Conservation (phyloP, 2,113 vertebrate genomes). For the Indicator indicator region DNA sequence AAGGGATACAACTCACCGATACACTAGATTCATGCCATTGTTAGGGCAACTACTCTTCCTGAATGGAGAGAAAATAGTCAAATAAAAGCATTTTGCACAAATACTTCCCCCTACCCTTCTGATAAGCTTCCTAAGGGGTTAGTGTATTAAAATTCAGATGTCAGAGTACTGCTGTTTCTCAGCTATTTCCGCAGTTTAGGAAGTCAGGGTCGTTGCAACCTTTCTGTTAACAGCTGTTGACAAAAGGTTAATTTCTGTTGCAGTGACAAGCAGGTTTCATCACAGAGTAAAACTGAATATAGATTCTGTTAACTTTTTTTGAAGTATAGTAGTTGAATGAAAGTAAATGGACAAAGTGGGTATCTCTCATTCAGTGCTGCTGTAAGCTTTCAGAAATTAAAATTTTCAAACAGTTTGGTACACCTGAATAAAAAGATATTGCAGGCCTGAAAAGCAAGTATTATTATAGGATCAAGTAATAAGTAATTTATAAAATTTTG, state of each 20-base stretch:
- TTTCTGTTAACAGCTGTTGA: conserved; percentile 7
- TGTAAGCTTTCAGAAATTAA: not conserved
- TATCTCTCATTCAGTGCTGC: not conserved
- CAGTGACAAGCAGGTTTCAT: not conserved
- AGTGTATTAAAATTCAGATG: conserved; percentile 63
- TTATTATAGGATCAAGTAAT: not conserved
- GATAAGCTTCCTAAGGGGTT: conserved; percentile 32
- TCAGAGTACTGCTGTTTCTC: not conserved
- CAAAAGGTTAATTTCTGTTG: conserved; percentile 46
- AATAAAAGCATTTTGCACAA: conserved; percentile 41
- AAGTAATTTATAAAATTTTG: not conserved
- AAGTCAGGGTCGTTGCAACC: not conserved
- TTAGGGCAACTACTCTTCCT: conserved; percentile 48
- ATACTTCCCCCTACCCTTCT: conserved; percentile 45
- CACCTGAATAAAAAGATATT: not conserved
- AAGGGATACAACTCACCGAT: conserved; percentile 71
- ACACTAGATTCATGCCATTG: conserved; percentile 70
- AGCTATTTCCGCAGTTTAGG: conserved; percentile 24
- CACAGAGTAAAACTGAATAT: not conserved
- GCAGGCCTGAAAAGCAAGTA: not conserved
- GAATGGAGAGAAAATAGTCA: conserved; percentile 46
- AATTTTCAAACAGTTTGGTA: not conserved
- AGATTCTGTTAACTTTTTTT: rapidly evolving
- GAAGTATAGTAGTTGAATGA: not conserved
- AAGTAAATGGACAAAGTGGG: not conserved